These are phyloP conservation scores for Loxodonta africana DNA, from an alignment of 2,113 vertebrate genomes.

Conservation along the genomic window DNA sequence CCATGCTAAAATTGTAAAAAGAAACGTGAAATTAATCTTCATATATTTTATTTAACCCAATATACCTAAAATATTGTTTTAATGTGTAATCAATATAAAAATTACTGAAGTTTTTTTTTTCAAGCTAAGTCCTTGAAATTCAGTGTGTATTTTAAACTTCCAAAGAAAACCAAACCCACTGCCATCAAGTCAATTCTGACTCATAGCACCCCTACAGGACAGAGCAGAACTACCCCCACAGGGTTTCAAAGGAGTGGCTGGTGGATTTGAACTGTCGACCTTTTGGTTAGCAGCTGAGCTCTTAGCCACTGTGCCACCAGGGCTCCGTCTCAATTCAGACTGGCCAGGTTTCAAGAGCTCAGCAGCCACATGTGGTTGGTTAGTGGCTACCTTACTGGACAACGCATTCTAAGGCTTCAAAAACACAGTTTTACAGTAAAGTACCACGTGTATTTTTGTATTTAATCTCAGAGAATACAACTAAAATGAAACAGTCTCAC, in stretches of 20 bases:
- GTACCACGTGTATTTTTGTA: slow-evolving; percentile 13
- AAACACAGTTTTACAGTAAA: slow-evolving; percentile 45
- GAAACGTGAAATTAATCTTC: background rate
- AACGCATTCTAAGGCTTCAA: background rate
- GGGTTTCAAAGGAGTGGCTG: too few species aligned
- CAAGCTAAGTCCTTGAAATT: background rate
- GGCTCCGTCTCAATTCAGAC: background rate
- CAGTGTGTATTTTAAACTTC: slow-evolving; percentile 10
- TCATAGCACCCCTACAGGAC: too few species aligned
- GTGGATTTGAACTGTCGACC: too few species aligned
- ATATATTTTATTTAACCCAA: slow-evolving; percentile 9
- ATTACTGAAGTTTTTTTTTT: background rate
- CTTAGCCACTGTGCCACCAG: too few species aligned
- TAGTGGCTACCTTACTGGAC: background rate
- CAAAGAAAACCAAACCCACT: too few species aligned
- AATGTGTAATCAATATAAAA: slow-evolving; percentile 30
- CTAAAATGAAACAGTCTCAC: background rate
- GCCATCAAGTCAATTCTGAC: too few species aligned
- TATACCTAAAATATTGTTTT: background rate
- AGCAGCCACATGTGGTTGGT: background rate
- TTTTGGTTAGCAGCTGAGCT: too few species aligned
- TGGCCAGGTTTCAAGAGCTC: background rate
- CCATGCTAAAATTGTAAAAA: background rate
- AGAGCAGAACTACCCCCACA: too few species aligned
- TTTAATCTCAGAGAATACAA: slow-evolving; percentile 51